Base-by-base conservation (phyloP, 2,888 invertebrate species). In the Abrostola tripartita region DNA sequence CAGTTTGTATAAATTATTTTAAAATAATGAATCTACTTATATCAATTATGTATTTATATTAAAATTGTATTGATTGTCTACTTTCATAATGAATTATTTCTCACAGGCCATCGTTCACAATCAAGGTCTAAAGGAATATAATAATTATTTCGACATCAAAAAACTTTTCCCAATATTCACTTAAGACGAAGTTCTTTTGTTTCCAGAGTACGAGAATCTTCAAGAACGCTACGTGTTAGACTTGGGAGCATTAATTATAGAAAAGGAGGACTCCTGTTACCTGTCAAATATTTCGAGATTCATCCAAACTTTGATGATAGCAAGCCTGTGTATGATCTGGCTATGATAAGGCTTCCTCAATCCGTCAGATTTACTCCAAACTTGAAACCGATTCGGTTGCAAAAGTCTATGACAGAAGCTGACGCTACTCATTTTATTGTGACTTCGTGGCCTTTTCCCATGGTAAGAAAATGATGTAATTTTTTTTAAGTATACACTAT, bases 221-320 rank as follows among this genome's bases (percentile, higher is more conserved):
- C 83, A 2, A 78, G 92, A 56, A 64, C 83, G 0, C 64, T 93
- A 0, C 81, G 90, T 7, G 86, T 93, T 0, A 81, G 92, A 37
- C 85, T 93, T 0, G 94, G 93, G 5, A 93, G 92, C 42, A 84
- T 86, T 0, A 93, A 93, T 71, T 89, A 89, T 71, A 92, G 83
- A 58, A 90, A 88, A 73, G 92, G 90, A 0, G 93, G 93, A 0
- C 47, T 66, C 0, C 9, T 91, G 0, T 56, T 87, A 0, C 88
- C 90, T 0, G 76, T 92, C 2, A 92, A 93, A 66, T 78, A 81
- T 36, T 73, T 92, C 6, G 84, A 88, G 68, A 87, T 91, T 0
- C 94, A 94, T 56, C 93, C 93, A 0, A 74, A 78, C 58, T 94
- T 90, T 66, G 88, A 91, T 55, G 89, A 90, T 51, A 84, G 70